Evolutionary conservation across 2,888 invertebrate genomes (phyloP).

Genomic region (Scaeva pyrastri): DNA sequence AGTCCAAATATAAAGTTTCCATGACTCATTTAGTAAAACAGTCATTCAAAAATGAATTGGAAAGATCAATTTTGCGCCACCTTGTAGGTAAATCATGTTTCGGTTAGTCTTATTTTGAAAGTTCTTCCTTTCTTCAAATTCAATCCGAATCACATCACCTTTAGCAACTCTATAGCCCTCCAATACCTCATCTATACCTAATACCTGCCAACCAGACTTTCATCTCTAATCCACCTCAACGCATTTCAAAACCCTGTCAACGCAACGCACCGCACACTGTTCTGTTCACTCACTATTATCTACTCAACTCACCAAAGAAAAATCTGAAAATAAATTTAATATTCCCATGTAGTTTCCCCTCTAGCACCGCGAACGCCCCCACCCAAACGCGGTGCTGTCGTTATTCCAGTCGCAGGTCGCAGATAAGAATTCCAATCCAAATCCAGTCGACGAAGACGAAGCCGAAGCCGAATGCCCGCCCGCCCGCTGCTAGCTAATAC

Average conservation of each 20-base stretch:
- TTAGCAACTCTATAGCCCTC: constrained; percentile 63
- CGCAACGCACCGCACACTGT: constrained; percentile 36
- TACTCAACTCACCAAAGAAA: constrained; percentile 44
- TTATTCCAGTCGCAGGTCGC: constrained; percentile 27
- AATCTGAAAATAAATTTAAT: not conserved
- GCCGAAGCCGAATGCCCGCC: too few relatives aligned
- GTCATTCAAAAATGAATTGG: too few relatives aligned
- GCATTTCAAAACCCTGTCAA: constrained; percentile 37
- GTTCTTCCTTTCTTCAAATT: too few relatives aligned
- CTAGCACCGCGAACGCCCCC: constrained; percentile 7
- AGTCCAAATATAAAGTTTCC: too few relatives aligned
- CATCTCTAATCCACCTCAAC: constrained; percentile 29
- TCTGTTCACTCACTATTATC: not conserved
- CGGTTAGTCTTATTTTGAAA: too few relatives aligned
- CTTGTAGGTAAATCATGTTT: too few relatives aligned
- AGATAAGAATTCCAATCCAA: constrained; percentile 36
- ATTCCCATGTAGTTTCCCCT: not conserved
- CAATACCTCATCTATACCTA: constrained; percentile 26
- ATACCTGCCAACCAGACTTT: constrained; percentile 12
- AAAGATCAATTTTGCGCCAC: too few relatives aligned
- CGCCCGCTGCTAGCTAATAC: not conserved
- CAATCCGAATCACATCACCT: too few relatives aligned
- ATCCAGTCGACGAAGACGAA: constrained; percentile 12
- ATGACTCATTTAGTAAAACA: too few relatives aligned
- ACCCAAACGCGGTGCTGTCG: not conserved